Conservation (phyloP, 2,113 vertebrate genomes). For the Cynopterus brachyotis region DNA sequence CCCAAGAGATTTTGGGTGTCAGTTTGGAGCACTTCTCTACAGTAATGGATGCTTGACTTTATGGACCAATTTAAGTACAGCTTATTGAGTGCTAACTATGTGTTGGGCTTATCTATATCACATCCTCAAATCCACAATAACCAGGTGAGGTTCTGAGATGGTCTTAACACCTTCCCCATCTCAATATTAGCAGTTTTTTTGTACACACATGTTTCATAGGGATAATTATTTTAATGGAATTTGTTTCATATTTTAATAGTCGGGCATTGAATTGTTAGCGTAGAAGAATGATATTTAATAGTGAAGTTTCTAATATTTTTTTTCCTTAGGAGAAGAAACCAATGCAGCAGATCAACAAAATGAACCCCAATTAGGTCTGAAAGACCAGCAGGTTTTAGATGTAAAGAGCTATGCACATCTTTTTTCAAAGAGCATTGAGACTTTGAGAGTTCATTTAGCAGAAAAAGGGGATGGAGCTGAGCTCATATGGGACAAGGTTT, state of each 20-base stretch:
- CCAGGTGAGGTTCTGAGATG: neutral
- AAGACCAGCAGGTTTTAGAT: constrained; percentile 96
- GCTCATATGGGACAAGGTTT: constrained; percentile 98
- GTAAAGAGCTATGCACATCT: constrained; percentile 91
- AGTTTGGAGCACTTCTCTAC: neutral
- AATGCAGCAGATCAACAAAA: constrained; percentile 82
- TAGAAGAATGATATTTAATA: constrained; percentile 15
- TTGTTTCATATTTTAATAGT: neutral
- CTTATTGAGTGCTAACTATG: neutral
- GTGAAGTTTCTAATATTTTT: constrained; percentile 26
- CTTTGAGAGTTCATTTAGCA: constrained; percentile 89
- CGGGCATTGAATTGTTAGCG: neutral
- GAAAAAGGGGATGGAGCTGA: constrained; percentile 93
- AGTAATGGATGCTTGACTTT: neutral
- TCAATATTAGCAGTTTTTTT: neutral
- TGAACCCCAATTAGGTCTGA: constrained; percentile 86
- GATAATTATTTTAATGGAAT: neutral
- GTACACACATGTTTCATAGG: neutral
- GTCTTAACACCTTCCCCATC: neutral
- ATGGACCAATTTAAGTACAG: neutral
- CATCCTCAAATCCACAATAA: neutral
- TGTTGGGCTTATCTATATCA: neutral
- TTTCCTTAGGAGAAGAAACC: constrained; percentile 73
- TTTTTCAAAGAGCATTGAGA: constrained; percentile 94
- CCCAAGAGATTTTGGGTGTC: neutral